phyloP scores from a whole-genome alignment of 2,113 vertebrate species.

The Zingel zingel region DNA sequence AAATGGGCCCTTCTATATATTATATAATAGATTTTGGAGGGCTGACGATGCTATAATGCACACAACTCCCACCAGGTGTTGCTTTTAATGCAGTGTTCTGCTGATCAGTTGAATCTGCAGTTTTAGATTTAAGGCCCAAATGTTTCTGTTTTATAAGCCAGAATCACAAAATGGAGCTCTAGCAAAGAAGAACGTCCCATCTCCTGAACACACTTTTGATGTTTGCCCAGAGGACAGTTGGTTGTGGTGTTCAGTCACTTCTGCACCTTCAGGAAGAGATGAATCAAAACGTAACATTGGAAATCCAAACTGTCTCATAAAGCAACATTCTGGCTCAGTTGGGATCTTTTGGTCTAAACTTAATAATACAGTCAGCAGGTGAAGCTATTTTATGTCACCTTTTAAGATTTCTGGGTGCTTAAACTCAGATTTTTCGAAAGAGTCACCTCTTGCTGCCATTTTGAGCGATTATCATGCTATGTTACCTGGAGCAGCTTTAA shows the following conservation, averaged over 20 bases:
- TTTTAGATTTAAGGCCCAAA: neutral
- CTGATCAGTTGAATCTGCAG: slow-evolving; percentile 21
- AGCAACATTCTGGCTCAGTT: neutral
- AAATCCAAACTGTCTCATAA: slow-evolving; percentile 6
- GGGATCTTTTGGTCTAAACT: neutral
- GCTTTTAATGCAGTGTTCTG: slow-evolving; percentile 36
- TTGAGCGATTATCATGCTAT: neutral
- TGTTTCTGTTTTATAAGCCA: neutral
- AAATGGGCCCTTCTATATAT: slow-evolving; percentile 1
- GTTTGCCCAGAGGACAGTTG: slow-evolving; percentile 33
- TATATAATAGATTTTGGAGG: slow-evolving; percentile 9
- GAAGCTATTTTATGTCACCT: neutral
- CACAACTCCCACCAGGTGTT: slow-evolving; percentile 35
- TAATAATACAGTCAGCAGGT: neutral
- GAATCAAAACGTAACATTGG: slow-evolving; percentile 18
- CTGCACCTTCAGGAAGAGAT: slow-evolving; percentile 8
- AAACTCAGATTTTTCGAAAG: neutral
- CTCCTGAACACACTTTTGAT: neutral
- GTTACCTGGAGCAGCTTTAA: neutral
- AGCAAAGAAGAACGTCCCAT: neutral
- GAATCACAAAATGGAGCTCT: neutral
- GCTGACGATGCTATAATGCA: neutral
- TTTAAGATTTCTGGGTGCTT: neutral
- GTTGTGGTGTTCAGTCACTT: slow-evolving; percentile 21
- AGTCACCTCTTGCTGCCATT: neutral